phyloP scores from a whole-genome alignment of 2,113 vertebrate species.

The Cochlearius cochlearius region DNA sequence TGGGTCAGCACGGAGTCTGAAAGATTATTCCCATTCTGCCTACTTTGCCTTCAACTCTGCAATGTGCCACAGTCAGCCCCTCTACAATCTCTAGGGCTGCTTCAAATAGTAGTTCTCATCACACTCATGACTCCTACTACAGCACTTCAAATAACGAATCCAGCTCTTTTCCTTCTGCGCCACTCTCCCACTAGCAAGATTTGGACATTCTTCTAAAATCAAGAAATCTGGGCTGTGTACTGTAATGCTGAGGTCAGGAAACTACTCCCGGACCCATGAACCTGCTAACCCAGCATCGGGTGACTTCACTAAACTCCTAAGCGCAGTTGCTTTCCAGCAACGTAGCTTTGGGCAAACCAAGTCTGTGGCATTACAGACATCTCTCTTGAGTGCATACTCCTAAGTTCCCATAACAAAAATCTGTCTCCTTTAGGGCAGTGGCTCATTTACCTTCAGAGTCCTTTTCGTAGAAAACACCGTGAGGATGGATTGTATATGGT shows the following conservation, averaged over 20 bases:
- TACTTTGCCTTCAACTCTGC: background rate
- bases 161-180: background rate
- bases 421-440: background rate
- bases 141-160: background rate
- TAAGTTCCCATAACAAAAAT: background rate
- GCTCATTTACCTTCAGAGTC: constrained; percentile 76
- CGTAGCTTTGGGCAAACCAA: too few species aligned
- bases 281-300: background rate
- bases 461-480: constrained; percentile 78
- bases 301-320: background rate
- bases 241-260: background rate
- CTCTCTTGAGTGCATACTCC: background rate
- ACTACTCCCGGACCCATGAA: background rate
- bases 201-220: background rate
- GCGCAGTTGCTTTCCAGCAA: background rate
- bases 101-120: background rate
- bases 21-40: background rate
- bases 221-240: background rate
- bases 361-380: background rate
- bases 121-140: too few species aligned
- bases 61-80: background rate
- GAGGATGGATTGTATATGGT: constrained; percentile 79
- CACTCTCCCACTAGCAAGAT: background rate
- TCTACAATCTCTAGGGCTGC: background rate
- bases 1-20: background rate